Conservation (phyloP, 2,113 vertebrate species). For the Bufo bufo region DNA sequence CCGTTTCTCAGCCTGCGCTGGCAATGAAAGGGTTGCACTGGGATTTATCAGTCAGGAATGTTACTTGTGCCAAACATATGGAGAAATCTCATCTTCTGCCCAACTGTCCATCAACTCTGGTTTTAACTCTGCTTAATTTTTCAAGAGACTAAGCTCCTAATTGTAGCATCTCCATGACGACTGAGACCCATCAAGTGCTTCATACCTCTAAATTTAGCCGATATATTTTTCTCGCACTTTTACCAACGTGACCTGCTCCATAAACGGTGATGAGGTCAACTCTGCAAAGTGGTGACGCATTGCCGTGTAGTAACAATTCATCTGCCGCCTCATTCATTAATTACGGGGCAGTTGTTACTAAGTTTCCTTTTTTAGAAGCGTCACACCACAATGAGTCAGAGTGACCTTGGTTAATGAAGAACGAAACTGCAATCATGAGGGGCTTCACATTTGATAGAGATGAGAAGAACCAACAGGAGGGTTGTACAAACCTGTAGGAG, state of each 20-base stretch:
- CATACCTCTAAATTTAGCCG: conserved; percentile 24
- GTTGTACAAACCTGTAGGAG: too few relatives aligned
- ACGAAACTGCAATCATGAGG: too few relatives aligned
- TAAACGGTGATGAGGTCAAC: neutral
- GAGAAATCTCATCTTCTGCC: neutral
- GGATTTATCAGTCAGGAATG: neutral
- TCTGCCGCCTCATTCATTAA: neutral
- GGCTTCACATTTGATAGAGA: too few relatives aligned
- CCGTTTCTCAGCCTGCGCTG: neutral
- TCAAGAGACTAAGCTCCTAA: neutral
- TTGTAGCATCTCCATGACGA: conserved; percentile 33
- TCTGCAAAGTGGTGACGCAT: neutral
- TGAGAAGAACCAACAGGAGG: too few relatives aligned
- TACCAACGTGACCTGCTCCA: neutral
- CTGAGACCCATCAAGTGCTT: neutral
- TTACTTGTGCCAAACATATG: neutral
- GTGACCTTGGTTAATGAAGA: neutral
- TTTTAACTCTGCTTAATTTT: neutral
- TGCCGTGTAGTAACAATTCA: neutral
- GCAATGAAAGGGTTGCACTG: neutral
- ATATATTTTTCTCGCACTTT: neutral
- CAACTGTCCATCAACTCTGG: neutral
- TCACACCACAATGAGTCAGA: neutral
- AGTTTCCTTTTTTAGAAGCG: neutral
- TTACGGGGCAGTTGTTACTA: neutral